Evolutionary conservation across 2,797 vertebrate species (phyloP).

Genomic region (Clangula hyemalis): DNA sequence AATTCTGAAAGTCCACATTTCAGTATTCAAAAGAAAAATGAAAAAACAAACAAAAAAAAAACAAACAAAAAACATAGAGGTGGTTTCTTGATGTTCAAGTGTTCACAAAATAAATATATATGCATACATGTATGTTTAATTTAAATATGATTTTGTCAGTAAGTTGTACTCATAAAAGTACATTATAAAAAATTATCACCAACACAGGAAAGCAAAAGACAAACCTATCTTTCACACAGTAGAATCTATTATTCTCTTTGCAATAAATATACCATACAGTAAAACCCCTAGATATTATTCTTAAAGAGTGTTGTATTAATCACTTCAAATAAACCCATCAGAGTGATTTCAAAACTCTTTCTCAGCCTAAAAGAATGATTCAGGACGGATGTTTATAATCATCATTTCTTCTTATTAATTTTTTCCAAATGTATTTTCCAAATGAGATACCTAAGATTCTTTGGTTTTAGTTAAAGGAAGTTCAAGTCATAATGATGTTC

Average conservation of each 20-base stretch:
- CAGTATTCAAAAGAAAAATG: not conserved
- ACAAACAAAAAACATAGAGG: not conserved
- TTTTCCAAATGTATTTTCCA: slow-evolving; percentile 6
- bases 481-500: not conserved
- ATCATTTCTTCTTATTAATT: not conserved
- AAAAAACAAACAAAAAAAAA: not conserved
- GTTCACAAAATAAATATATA: not conserved
- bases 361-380: not conserved
- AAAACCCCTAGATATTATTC: slow-evolving; percentile 13
- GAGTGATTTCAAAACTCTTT: not conserved
- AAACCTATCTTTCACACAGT: slow-evolving; percentile 22
- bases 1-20: not conserved
- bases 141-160: slow-evolving; percentile 12
- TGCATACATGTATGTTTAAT: not conserved
- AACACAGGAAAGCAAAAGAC: not conserved
- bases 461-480: slow-evolving; percentile 3
- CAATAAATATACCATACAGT: not conserved
- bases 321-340: not conserved
- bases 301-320: not conserved
- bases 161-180: slow-evolving; percentile 1
- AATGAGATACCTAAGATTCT: not conserved
- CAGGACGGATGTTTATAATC: slow-evolving; percentile 32
- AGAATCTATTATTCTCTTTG: slow-evolving; percentile 10
- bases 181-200: not conserved
- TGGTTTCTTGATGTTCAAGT: not conserved